Evolutionary conservation across 2,888 invertebrate genomes (phyloP).

Genomic region (Drosophila formosana): DNA sequence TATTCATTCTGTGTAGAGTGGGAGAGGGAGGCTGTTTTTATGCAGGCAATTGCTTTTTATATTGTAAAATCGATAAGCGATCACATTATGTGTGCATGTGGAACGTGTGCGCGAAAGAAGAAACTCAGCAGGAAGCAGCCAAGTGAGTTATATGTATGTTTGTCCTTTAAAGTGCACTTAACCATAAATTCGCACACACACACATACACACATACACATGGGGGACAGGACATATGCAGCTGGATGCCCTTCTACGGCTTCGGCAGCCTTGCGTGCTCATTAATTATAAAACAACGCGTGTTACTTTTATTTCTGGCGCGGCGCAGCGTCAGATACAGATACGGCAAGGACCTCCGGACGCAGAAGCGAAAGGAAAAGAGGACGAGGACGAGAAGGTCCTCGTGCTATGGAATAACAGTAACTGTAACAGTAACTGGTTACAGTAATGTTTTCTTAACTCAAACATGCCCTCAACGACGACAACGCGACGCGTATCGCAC

Average conservation of each 20-base stretch:
- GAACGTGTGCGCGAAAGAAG: slow-evolving; percentile 45
- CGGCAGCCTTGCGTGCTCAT: slow-evolving; percentile 73
- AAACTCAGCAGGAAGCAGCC: slow-evolving; percentile 66
- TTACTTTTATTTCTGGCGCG: slow-evolving; percentile 66
- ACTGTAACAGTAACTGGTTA: slow-evolving; percentile 58
- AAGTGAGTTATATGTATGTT: slow-evolving; percentile 76
- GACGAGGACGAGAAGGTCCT: neutral
- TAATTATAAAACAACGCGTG: slow-evolving; percentile 79
- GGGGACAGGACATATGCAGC: slow-evolving; percentile 48
- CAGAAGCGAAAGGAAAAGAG: neutral
- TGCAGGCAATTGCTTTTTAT: slow-evolving; percentile 81
- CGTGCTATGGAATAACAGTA: slow-evolving; percentile 53
- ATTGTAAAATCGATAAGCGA: slow-evolving; percentile 82
- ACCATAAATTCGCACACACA: slow-evolving; percentile 72
- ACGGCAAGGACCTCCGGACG: slow-evolving; percentile 21
- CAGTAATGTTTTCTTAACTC: slow-evolving; percentile 79
- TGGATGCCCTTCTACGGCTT: slow-evolving; percentile 17
- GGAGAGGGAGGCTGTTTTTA: slow-evolving; percentile 26
- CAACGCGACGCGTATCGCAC: slow-evolving; percentile 59
- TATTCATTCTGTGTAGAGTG: slow-evolving; percentile 9
- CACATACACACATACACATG: slow-evolving; percentile 32
- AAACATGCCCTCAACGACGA: slow-evolving; percentile 67
- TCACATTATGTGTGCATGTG: slow-evolving; percentile 74
- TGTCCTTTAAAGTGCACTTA: slow-evolving; percentile 81
- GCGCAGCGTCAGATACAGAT: slow-evolving; percentile 35